Evolutionary conservation across 1,140 invertebrate species (phyloP).

Genomic region (Whitmania pigra): DNA sequence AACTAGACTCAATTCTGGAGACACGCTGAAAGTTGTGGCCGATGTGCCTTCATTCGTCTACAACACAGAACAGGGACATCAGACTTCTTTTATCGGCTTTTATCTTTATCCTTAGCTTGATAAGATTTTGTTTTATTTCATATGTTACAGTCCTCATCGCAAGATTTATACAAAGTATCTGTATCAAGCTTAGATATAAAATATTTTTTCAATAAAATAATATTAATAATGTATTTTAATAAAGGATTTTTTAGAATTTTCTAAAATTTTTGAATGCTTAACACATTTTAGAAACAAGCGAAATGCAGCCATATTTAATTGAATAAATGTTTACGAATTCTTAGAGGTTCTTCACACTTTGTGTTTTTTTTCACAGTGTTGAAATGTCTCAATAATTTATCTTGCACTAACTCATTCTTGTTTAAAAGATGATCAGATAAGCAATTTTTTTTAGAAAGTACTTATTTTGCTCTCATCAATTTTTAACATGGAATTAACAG

Average conservation of each 20-base stretch:
- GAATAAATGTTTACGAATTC: too few relatives aligned
- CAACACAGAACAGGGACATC: not conserved
- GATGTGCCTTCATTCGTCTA: conserved; percentile 1
- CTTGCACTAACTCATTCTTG: too few relatives aligned
- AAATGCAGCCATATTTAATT: too few relatives aligned
- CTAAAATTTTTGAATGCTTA: not conserved
- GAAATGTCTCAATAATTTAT: too few relatives aligned
- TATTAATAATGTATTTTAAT: too few relatives aligned
- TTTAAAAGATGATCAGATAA: too few relatives aligned
- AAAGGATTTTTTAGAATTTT: not conserved
- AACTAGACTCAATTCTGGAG: not conserved
- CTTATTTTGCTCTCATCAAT: too few relatives aligned
- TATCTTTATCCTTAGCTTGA: not conserved
- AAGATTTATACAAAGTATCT: not conserved
- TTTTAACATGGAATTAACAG: too few relatives aligned
- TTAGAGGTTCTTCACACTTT: too few relatives aligned
- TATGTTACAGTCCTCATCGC: not conserved
- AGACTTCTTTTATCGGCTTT: conserved; percentile 4
- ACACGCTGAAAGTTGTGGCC: conserved; percentile 4
- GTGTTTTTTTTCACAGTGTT: too few relatives aligned
- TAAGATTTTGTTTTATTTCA: not conserved
- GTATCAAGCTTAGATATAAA: not conserved
- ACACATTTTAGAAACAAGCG: too few relatives aligned
- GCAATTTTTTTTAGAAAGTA: too few relatives aligned
- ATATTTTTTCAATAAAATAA: not conserved